Base-by-base conservation (phyloP, 2,113 vertebrate genomes). In the Limanda limanda region DNA sequence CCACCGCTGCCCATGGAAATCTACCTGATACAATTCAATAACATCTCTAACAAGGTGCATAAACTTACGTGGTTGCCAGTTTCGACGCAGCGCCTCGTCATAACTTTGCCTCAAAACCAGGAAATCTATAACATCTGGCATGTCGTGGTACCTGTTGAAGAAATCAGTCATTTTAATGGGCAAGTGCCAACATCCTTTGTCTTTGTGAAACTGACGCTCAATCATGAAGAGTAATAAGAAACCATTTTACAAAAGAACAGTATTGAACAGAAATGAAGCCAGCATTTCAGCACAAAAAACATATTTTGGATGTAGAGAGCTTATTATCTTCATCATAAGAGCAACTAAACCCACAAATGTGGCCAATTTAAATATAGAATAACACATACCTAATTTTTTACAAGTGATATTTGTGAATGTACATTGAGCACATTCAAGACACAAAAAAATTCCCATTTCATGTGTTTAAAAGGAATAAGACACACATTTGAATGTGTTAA, bases 101-200 rank as follows among this genome's bases (percentile, higher is more conserved):
- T 98, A 99, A 89, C 95, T 97, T 51, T 99, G 98, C 60, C 96
- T 96, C 64, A 99, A 87, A 58, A 99, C 96, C 18, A 99, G 95
- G 89, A 99, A 99, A 87, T 99, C 98, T 0, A 99, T 99, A 54
- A 99, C 98, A 74, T 99, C 97, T 1, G 97, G 97, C 98, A 99
- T 99, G 88, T 99, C 98, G 1, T 99, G 98, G 62, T 99, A 99
- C 57, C 98, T 99, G 88, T 9, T 73, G 35, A 11, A 42, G 25
- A 82, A 76, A 73, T 25, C 3, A 3, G 3, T 64, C 10, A 21
- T 3, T 70, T 31, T 51, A n/a, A 47, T 2, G 59, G 2, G 0
- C 42, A 55, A 15, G 7, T n/a, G 71, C 17, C 4, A 23, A 40
- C 6, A 18, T 14, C 11, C 4, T 31, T 15, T 14, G 7, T 67